Evolutionary conservation across 2,113 vertebrate genomes (phyloP).

Genomic region (Puma concolor): DNA sequence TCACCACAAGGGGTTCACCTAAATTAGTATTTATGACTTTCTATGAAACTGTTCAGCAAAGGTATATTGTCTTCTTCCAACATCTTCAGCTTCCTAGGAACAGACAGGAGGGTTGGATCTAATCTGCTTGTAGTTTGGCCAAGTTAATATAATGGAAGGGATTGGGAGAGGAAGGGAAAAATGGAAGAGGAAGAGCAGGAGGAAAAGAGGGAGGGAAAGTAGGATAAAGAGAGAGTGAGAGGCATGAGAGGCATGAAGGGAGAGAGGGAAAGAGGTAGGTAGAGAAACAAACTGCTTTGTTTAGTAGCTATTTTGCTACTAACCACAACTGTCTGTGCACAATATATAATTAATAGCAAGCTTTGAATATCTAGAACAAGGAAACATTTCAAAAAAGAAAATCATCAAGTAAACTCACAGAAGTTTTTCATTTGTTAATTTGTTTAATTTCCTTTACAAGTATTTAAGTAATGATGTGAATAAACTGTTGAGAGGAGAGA

Average conservation of each 20-base stretch:
- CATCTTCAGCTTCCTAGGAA: not conserved
- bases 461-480: not conserved
- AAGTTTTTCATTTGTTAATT: not conserved
- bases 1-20: not conserved
- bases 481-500: not conserved
- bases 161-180: no score
- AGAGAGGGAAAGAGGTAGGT: not conserved
- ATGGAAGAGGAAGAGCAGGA: not conserved
- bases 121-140: not conserved
- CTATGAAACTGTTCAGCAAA: not conserved
- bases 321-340: not conserved
- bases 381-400: constrained; percentile 2
- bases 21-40: not conserved
- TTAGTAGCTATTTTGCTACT: not conserved
- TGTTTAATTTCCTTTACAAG: not conserved
- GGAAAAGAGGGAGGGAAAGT: fast-evolving
- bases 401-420: not conserved
- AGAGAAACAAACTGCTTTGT: not conserved
- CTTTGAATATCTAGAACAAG: not conserved
- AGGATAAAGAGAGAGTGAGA: no score
- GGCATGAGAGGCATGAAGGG: not conserved
- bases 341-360: not conserved
- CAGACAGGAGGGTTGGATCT: not conserved
- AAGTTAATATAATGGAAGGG: not conserved
- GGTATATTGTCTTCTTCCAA: not conserved